phyloP scores from a whole-genome alignment of 37 sponge, comb jelly and placozoan species.

The Cliona cf. orientalis region DNA sequence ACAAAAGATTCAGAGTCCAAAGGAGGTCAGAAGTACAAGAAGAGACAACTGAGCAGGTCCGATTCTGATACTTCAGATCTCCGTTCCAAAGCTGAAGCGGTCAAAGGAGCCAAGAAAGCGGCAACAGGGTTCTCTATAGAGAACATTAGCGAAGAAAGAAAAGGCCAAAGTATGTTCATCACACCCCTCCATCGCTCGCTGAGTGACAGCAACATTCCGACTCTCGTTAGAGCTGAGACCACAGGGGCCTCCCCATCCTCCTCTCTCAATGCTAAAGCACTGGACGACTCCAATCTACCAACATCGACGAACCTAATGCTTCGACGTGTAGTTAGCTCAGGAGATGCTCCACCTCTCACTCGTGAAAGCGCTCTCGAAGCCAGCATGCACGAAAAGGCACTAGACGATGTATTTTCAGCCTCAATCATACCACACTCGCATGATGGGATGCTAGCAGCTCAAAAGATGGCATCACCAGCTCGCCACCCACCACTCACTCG shows the following conservation, averaged over 20 bases:
- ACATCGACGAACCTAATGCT: too few species aligned
- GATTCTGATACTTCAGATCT: neutral
- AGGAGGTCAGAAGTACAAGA: neutral
- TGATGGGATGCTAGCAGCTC: neutral
- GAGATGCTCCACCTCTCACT: neutral
- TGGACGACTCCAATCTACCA: too few species aligned
- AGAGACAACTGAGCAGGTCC: neutral
- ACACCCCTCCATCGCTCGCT: slow-evolving; percentile 38
- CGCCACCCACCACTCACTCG: neutral
- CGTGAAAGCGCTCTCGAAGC: too few species aligned
- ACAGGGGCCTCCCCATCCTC: neutral
- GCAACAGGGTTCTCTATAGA: neutral
- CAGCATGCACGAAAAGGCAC: neutral
- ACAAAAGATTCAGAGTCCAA: neutral
- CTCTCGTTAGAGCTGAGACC: neutral
- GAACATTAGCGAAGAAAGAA: neutral
- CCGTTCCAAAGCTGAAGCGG: neutral
- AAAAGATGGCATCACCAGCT: neutral
- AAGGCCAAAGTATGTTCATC: slow-evolving; percentile 7
- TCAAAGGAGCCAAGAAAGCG: neutral
- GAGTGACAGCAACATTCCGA: slow-evolving; percentile 42
- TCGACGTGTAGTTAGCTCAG: slow-evolving; percentile 2
- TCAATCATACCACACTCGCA: slow-evolving; percentile 5
- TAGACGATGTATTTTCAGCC: slow-evolving; percentile 1
- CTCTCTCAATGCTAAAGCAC: too few species aligned